Percentiles rank a stretch among this genome's conserved stretches.
phyloP scores from a whole-genome alignment of 92 coral and sea anemone species.

The Hydrozoanthus gracilis region DNA sequence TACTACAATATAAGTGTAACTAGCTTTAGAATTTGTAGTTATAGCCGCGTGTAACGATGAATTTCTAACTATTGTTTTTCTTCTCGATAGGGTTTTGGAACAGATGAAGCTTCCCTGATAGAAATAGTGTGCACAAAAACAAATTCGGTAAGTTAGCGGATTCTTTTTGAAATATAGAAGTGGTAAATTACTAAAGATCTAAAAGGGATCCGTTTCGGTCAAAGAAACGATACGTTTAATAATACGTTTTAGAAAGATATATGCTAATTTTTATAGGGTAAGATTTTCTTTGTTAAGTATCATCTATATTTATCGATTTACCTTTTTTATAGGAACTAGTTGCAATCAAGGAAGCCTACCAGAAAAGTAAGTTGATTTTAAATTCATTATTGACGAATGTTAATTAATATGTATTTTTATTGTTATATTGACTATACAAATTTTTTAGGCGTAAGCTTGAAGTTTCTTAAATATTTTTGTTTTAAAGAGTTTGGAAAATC shows the following conservation, averaged over 20 bases:
- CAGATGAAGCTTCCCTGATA: constrained; percentile 85
- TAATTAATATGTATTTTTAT: not conserved
- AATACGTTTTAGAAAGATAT: too few relatives aligned
- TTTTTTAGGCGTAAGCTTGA: not conserved
- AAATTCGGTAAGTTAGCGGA: constrained; percentile 65
- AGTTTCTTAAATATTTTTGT: not conserved
- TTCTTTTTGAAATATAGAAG: too few relatives aligned
- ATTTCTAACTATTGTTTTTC: too few relatives aligned
- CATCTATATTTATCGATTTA: not conserved
- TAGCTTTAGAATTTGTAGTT: too few relatives aligned
- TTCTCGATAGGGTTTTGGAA: constrained; percentile 80
- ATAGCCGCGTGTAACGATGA: too few relatives aligned
- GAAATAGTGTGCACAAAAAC: constrained; percentile 81
- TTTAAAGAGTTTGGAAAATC: constrained; percentile 69
- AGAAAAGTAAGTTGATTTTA: constrained; percentile 54
- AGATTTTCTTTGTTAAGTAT: not conserved
- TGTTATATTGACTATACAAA: too few relatives aligned
- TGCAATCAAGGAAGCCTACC: constrained; percentile 63
- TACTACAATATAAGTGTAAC: too few relatives aligned
- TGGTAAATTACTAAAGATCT: not conserved
- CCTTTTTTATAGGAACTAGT: constrained; percentile 61
- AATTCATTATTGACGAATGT: too few relatives aligned
- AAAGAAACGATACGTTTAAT: too few relatives aligned
- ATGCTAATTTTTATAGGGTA: too few relatives aligned
- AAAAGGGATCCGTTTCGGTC: too few relatives aligned